Evolutionary conservation across 1,140 invertebrate genomes (phyloP).

Genomic region (Pseudobourletiella spinata): DNA sequence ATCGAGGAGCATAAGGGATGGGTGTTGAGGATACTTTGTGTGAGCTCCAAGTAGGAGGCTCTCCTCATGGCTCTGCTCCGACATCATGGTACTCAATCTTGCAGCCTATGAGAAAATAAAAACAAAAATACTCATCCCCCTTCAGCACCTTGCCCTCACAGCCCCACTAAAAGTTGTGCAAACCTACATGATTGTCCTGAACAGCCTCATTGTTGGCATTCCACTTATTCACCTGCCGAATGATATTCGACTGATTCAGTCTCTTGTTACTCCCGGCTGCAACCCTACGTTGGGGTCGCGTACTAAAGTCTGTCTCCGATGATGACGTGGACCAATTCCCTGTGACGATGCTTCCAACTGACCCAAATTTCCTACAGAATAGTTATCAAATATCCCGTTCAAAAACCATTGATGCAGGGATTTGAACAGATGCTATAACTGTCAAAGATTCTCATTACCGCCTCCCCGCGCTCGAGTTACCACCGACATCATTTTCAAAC

Average conservation of each 20-base stretch:
- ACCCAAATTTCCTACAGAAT: slow-evolving; percentile 11
- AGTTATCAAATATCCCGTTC: no score
- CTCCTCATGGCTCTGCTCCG: slow-evolving; percentile 37
- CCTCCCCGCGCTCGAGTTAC: no score
- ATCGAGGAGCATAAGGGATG: slow-evolving; percentile 68
- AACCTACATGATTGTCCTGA: slow-evolving; percentile 9
- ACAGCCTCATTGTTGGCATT: slow-evolving; percentile 37
- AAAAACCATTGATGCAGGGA: no score
- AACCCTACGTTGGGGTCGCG: background rate
- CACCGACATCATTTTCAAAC: background rate
- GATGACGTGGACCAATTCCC: slow-evolving; percentile 28
- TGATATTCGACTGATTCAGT: slow-evolving; percentile 29
- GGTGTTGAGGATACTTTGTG: slow-evolving; percentile 52
- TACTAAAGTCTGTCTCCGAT: slow-evolving; percentile 24
- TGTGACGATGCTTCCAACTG: slow-evolving; percentile 21
- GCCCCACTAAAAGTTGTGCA: no score
- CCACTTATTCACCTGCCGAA: slow-evolving; percentile 37
- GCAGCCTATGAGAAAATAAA: slow-evolving; percentile 9
- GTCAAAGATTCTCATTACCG: no score
- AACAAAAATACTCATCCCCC: no score
- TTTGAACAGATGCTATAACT: no score
- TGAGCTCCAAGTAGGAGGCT: slow-evolving; percentile 39
- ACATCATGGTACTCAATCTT: slow-evolving; percentile 13
- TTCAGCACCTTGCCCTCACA: no score
- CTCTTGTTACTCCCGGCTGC: no score